phyloP scores from a whole-genome alignment of 2,797 vertebrate genomes.

The Danio kyathit region DNA sequence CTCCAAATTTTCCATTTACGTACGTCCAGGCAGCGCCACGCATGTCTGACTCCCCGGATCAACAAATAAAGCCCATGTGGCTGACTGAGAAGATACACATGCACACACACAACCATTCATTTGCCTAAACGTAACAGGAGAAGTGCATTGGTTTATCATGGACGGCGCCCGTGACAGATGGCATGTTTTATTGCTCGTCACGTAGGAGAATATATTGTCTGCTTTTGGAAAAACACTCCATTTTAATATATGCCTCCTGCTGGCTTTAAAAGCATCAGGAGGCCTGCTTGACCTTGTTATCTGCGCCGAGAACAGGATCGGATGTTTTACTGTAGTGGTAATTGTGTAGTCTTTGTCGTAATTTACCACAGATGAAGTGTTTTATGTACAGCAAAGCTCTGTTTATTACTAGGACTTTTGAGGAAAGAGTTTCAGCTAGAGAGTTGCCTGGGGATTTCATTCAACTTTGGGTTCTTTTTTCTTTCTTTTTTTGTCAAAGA shows the following conservation, averaged over 20 bases:
- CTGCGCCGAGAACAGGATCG: slow-evolving; percentile 25
- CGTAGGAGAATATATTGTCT: slow-evolving; percentile 46
- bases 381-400: slow-evolving; percentile 25
- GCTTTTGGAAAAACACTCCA: slow-evolving; percentile 40
- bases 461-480: neutral
- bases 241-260: slow-evolving; percentile 29
- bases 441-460: slow-evolving; percentile 12
- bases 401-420: slow-evolving; percentile 29
- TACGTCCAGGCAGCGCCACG: slow-evolving; percentile 43
- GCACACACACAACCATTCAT: slow-evolving; percentile 31
- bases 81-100: slow-evolving; percentile 21
- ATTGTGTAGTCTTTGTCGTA: slow-evolving; percentile 19
- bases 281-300: slow-evolving; percentile 18
- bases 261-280: slow-evolving; percentile 38
- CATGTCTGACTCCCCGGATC: slow-evolving; percentile 59
- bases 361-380: slow-evolving; percentile 30
- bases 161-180: slow-evolving; percentile 56
- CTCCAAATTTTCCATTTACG: slow-evolving; percentile 55
- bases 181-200: slow-evolving; percentile 56
- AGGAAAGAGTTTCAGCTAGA: slow-evolving; percentile 9
- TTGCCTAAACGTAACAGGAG: slow-evolving; percentile 44
- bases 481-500: slow-evolving; percentile 22
- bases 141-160: slow-evolving; percentile 55
- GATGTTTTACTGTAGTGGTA: slow-evolving; percentile 10
- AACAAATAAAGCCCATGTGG: slow-evolving; percentile 58